Evolutionary conservation across 2,113 vertebrate genomes (phyloP).

Genomic region (Hiodon tergisus): DNA sequence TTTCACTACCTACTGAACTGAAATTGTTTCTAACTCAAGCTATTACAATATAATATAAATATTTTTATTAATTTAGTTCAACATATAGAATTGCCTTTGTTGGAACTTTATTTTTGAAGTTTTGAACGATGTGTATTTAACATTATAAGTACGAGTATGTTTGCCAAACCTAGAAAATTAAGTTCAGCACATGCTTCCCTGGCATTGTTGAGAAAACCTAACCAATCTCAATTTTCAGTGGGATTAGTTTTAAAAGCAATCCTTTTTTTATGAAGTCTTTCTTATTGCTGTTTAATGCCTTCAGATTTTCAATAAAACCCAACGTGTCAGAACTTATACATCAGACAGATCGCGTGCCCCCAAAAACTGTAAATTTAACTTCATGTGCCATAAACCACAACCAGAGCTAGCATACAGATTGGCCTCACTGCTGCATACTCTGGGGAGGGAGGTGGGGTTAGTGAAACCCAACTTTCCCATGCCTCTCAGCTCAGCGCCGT

Average conservation of each 20-base stretch:
- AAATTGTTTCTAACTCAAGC: neutral
- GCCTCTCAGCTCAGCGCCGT: constrained; percentile 20
- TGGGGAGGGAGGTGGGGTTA: neutral
- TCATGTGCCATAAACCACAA: constrained; percentile 1
- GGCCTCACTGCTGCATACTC: neutral
- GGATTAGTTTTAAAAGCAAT: neutral
- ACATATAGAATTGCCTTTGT: too few relatives aligned
- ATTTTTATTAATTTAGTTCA: neutral
- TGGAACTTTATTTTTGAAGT: too few relatives aligned
- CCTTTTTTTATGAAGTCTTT: constrained; percentile 5
- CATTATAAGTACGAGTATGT: neutral
- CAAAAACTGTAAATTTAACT: neutral
- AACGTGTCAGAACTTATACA: constrained; percentile 3
- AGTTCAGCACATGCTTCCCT: neutral
- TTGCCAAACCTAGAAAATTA: neutral
- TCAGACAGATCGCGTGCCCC: neutral
- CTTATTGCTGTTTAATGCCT: neutral
- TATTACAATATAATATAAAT: neutral
- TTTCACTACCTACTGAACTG: constrained; percentile 8
- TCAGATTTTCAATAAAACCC: neutral
- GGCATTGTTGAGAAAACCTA: neutral
- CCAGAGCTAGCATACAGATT: neutral
- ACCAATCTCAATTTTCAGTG: neutral
- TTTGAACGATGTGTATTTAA: too few relatives aligned
- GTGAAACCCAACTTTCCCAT: constrained; percentile 10